A percentile compares a stretch with the other conserved stretches of the same genome.
phyloP scores from a whole-genome alignment of 2,113 vertebrate species.

The Aptenodytes forsteri region DNA sequence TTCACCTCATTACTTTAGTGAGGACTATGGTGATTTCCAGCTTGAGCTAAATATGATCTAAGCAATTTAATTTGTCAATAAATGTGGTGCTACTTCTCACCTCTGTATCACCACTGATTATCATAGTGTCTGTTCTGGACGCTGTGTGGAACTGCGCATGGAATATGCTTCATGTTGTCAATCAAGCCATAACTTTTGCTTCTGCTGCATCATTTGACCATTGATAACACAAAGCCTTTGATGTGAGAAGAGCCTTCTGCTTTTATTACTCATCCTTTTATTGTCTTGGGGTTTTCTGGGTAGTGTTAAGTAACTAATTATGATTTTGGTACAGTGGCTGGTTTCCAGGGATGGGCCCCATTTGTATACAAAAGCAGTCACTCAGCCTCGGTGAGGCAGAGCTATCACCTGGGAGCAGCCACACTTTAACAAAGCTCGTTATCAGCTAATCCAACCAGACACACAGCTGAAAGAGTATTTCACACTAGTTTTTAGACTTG shows the following conservation, averaged over 20 bases:
- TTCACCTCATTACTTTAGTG: not conserved
- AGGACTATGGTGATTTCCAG: not conserved
- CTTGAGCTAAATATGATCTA: not conserved
- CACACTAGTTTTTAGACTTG: not conserved
- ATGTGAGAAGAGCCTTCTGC: not conserved
- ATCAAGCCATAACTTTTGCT: not conserved
- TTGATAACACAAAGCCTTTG: not conserved
- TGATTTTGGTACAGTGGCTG: not conserved
- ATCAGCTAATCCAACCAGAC: not conserved
- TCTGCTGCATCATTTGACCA: not conserved
- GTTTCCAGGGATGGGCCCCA: not conserved
- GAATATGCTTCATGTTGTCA: not conserved
- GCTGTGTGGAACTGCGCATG: not conserved
- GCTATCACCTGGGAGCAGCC: not conserved
- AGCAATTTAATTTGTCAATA: not conserved
- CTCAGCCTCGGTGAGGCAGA: not conserved
- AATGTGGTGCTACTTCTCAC: not conserved
- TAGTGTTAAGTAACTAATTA: not conserved
- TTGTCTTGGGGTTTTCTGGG: not conserved
- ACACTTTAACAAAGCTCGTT: not conserved
- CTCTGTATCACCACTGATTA: accelerated
- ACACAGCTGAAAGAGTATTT: not conserved
- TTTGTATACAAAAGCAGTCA: not conserved
- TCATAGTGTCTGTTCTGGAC: not conserved
- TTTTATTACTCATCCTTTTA: not conserved